A percentile compares a stretch with the other conserved stretches of the same genome.
Evolutionary conservation across 1,140 invertebrate species (phyloP).

Genomic region (Lineus longissimus): DNA sequence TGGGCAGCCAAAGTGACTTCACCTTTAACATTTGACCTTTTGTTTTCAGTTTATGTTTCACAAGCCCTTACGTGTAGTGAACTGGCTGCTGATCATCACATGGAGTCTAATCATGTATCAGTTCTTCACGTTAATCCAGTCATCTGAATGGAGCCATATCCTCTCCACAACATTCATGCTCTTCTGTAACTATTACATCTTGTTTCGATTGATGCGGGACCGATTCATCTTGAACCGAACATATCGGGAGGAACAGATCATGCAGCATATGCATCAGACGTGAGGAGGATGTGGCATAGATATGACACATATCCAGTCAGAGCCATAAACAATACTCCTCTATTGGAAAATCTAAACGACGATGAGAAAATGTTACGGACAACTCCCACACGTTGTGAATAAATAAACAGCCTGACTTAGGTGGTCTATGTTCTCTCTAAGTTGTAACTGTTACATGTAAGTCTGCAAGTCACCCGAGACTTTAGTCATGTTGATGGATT

Average conservation of each 20-base stretch:
- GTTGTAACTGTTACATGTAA: no score
- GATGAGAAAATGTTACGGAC: no score
- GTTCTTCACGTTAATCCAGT: slow-evolving; percentile 71
- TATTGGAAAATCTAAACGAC: no score
- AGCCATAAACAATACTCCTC: no score
- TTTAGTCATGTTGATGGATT: no score
- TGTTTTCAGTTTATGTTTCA: slow-evolving; percentile 74
- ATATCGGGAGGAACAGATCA: slow-evolving; percentile 40
- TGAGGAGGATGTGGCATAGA: background rate
- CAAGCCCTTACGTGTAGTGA: slow-evolving; percentile 78
- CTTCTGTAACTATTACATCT: slow-evolving; percentile 84
- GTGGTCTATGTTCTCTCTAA: no score
- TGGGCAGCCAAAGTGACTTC: background rate
- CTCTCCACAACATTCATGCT: slow-evolving; percentile 78
- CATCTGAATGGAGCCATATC: slow-evolving; percentile 86
- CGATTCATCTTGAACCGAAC: slow-evolving; percentile 67
- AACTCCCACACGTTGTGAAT: no score
- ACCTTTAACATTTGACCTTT: background rate
- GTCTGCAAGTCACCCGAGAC: no score
- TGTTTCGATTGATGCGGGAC: slow-evolving; percentile 84
- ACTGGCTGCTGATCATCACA: slow-evolving; percentile 70
- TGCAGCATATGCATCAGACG: slow-evolving; percentile 5
- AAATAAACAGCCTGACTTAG: no score
- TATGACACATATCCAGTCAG: no score
- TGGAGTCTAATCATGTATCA: slow-evolving; percentile 70